These are phyloP conservation scores for Folsomia manolachei DNA, from an alignment of 2,888 invertebrate genomes.

Conservation along the genomic window DNA sequence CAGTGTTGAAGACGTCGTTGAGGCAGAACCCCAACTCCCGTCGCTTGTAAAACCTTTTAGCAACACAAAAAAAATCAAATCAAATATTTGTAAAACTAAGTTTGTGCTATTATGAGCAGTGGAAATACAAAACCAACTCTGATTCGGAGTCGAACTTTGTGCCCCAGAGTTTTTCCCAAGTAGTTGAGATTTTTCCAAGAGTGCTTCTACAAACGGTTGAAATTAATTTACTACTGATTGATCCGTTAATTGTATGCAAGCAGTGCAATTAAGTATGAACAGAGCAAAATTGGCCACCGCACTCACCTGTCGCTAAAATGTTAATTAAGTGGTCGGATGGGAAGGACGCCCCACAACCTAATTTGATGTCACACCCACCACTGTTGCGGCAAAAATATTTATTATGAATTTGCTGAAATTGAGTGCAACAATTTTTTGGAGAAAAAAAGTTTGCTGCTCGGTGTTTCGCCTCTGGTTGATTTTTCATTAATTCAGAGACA, in stretches of 20 bases:
- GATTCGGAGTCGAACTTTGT: background rate
- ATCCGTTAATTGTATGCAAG: background rate
- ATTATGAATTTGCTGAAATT: background rate
- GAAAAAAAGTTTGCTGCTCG: background rate
- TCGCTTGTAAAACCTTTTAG: background rate
- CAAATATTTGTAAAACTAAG: background rate
- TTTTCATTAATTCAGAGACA: background rate
- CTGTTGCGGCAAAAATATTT: background rate
- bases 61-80: no score
- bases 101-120: background rate
- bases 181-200: background rate
- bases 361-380: background rate
- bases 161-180: background rate
- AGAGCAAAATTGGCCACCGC: no score
- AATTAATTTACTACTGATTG: background rate
- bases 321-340: background rate
- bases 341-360: background rate
- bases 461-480: conserved; percentile 9
- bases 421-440: background rate
- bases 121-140: background rate
- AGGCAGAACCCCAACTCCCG: background rate
- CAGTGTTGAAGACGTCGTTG: background rate
- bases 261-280: background rate
- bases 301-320: background rate
- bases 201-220: background rate